A percentile compares a stretch with the other conserved stretches of the same genome.
Evolutionary conservation across 37 sponge, comb jelly and placozoan species (phyloP).

Genomic region (Oscarella lobularis): DNA sequence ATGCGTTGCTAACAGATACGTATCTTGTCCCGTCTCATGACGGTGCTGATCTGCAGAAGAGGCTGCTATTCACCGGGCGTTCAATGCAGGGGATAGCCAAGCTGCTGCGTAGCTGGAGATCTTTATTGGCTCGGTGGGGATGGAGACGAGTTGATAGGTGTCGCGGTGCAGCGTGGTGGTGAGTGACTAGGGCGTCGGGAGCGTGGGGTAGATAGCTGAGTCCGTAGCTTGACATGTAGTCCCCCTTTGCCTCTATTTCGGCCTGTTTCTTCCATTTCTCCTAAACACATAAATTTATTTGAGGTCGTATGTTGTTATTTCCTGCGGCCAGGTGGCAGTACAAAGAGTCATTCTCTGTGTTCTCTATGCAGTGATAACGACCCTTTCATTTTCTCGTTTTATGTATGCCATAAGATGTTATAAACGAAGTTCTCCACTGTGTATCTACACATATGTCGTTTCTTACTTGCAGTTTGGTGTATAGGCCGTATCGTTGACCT

Average conservation of each 20-base stretch:
- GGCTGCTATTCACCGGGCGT: slow-evolving; percentile 25
- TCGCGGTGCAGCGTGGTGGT: slow-evolving; percentile 28
- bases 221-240: slow-evolving; percentile 20
- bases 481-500: slow-evolving; percentile 33
- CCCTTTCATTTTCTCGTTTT: no score
- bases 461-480: slow-evolving; percentile 21
- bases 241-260: slow-evolving; percentile 25
- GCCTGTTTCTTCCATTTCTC: slow-evolving; percentile 43
- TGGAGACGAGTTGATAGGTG: slow-evolving; percentile 50
- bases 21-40: no score
- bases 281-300: slow-evolving; percentile 1
- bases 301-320: no score
- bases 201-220: slow-evolving; percentile 16
- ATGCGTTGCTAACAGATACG: no score
- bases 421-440: no score
- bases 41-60: no score
- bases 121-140: slow-evolving; percentile 33
- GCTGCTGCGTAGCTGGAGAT: slow-evolving; percentile 33
- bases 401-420: no score
- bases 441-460: no score
- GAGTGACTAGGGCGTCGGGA: not conserved
- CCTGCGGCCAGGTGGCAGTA: no score
- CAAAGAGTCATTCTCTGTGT: no score
- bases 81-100: slow-evolving; percentile 10
- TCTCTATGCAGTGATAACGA: no score